phyloP scores from a whole-genome alignment of 2,797 vertebrate species.

The Synaphobranchus kaupii region DNA sequence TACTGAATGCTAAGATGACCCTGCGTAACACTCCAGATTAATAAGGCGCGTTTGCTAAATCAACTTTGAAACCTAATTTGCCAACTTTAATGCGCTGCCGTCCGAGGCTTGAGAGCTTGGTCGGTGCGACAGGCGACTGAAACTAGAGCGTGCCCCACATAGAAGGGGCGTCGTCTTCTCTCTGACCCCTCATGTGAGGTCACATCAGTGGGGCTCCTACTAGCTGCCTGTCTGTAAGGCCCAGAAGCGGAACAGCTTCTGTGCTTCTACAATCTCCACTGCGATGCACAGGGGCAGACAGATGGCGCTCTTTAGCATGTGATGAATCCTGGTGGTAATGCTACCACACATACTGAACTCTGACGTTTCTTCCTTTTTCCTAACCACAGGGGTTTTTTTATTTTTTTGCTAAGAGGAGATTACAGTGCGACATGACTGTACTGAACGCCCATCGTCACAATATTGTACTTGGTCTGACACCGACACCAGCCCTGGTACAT shows the following conservation, averaged over 20 bases:
- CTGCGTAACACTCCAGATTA: not conserved
- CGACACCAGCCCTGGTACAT: not conserved
- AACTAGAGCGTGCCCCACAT: not conserved
- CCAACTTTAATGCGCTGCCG: not conserved
- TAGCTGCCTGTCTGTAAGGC: not conserved
- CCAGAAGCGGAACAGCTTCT: not conserved
- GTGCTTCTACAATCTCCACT: not conserved
- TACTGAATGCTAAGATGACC: not conserved
- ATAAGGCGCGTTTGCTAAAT: not conserved
- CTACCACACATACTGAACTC: not conserved
- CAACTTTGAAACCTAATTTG: not conserved
- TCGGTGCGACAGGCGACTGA: no score
- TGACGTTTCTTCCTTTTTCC: no score
- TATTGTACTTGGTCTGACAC: not conserved
- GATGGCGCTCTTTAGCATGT: not conserved
- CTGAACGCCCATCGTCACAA: no score
- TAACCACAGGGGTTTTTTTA: not conserved
- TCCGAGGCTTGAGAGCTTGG: not conserved
- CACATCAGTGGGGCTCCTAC: not conserved
- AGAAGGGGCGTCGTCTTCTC: not conserved
- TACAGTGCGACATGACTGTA: not conserved
- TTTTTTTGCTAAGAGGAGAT: not conserved
- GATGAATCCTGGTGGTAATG: not conserved
- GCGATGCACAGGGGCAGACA: not conserved
- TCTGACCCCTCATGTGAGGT: not conserved